phyloP scores from a whole-genome alignment of 2,888 invertebrate species.

The Trilocha varians region DNA sequence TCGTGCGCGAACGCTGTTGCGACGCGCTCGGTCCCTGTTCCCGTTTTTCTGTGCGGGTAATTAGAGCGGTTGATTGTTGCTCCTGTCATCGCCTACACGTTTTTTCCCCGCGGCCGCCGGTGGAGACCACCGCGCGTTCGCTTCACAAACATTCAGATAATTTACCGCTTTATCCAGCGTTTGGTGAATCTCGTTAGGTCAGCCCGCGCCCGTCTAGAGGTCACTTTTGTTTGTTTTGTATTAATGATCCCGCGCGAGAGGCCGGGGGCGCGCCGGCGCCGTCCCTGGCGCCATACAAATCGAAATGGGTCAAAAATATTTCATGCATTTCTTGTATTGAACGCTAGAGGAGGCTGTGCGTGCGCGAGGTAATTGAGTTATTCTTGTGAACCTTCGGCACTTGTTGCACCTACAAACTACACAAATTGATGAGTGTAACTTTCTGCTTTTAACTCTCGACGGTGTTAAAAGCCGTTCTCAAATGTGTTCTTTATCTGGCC shows the following conservation, averaged over 20 bases:
- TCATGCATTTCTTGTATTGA: slow-evolving; percentile 62
- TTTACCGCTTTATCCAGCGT: slow-evolving; percentile 70
- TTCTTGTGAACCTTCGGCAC: slow-evolving; percentile 26
- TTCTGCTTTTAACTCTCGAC: slow-evolving; percentile 51
- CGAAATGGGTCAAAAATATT: slow-evolving; percentile 64
- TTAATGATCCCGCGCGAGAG: slow-evolving; percentile 62
- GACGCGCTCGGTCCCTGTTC: slow-evolving; percentile 42
- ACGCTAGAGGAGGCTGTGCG: slow-evolving; percentile 32
- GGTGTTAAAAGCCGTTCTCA: slow-evolving; percentile 35
- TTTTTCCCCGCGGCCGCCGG: slow-evolving; percentile 48
- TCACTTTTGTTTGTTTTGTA: slow-evolving; percentile 72
- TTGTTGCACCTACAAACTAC: slow-evolving; percentile 14
- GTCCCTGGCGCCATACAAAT: slow-evolving; percentile 55
- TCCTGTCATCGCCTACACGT: slow-evolving; percentile 69
- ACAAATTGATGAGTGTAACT: slow-evolving; percentile 39
- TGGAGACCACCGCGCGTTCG: slow-evolving; percentile 57
- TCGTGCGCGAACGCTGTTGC: slow-evolving; percentile 42
- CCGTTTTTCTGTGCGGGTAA: slow-evolving; percentile 51
- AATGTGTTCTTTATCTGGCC: slow-evolving; percentile 34
- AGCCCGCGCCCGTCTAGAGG: slow-evolving; percentile 60
- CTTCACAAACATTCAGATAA: slow-evolving; percentile 60
- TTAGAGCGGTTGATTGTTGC: slow-evolving; percentile 57
- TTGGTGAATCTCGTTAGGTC: slow-evolving; percentile 70
- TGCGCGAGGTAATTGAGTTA: slow-evolving; percentile 56
- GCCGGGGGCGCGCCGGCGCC: slow-evolving; percentile 67